Percentiles rank a stretch among this genome's conserved stretches.
Conservation (phyloP, 2,113 vertebrate genomes). For the Loxodonta africana region DNA sequence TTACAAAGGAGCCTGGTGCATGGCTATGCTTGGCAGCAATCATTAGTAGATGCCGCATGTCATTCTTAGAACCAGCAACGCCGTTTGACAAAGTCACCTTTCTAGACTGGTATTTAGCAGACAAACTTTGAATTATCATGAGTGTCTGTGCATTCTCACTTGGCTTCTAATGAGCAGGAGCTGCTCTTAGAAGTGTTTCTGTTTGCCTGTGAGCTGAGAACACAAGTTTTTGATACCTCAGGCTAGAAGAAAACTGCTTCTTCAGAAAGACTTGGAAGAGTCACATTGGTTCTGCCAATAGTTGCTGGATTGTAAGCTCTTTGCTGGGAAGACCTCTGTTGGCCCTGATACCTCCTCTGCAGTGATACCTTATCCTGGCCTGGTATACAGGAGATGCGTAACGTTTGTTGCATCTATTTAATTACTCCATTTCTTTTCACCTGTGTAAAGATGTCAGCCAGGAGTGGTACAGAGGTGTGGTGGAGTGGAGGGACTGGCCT, state of each 20-base stretch:
- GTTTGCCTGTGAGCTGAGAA: background rate
- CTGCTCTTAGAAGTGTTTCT: background rate
- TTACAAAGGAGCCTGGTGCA: background rate
- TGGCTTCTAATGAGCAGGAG: background rate
- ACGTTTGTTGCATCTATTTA: background rate
- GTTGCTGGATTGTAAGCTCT: background rate
- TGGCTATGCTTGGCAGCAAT: background rate
- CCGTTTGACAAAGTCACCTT: background rate
- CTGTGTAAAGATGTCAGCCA: background rate
- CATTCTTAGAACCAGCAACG: background rate
- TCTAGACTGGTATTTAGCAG: background rate
- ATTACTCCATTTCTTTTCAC: background rate
- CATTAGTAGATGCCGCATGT: background rate
- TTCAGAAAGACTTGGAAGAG: background rate
- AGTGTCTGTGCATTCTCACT: background rate
- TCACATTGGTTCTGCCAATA: background rate
- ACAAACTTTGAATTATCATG: background rate
- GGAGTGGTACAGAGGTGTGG: background rate
- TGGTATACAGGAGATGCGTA: background rate
- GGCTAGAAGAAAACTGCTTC: background rate
- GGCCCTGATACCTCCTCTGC: rapidly evolving
- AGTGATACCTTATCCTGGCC: background rate
- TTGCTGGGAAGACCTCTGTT: background rate
- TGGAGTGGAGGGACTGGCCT: background rate
- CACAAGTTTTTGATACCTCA: background rate